Base-by-base conservation (phyloP, 2,888 invertebrate species). In the Spisula subtruncata region DNA sequence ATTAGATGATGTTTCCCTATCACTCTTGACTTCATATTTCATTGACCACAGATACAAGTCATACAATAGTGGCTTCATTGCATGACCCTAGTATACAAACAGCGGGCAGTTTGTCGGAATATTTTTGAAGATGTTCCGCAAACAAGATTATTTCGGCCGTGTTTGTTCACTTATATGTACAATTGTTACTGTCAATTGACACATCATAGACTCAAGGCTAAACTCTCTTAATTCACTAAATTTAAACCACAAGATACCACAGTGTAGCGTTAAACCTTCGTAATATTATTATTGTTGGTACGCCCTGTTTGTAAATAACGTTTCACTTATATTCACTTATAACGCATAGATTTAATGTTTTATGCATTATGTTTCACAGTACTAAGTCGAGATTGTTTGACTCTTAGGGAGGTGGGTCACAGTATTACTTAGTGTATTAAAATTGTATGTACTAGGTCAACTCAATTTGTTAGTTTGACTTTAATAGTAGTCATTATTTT, bases 291-390 rank as follows among this genome's bases (percentile, higher is more conserved):
- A 41, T 41, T 41, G 41, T 41, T 41, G 2, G 41, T 41, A 66
- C 60, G 25, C 60, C 60, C 60, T 66, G 60, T 66, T 66, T 66
- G 60, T 66, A 66, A 66, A 66, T 66, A 66, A 25, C 25, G 25
- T 66, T 66, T 66, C 60, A 6, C 60, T 66, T 66, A 66, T 25
- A 66, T 66, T 66, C 60, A 6, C 60, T 66, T 66, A 66, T 25
- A 66, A 16, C 10, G 51, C 51, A 8, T 51, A 51, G 4, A 51
- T 41, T 41, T 41, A 41, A 41, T 51, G 51, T 51, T 51, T 51
- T 51, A 16, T 51, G 16, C 51, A 51, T 51, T 51, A 16, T 51
- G 51, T 51, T 51, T 51, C 12, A n/a, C n/a, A n/a, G n/a, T n/a
- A n/a, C n/a, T n/a, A n/a, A n/a, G n/a, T n/a, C n/a, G n/a, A n/a